phyloP scores from a whole-genome alignment of 2,888 invertebrate genomes.

The Malthinus seriepunctatus region DNA sequence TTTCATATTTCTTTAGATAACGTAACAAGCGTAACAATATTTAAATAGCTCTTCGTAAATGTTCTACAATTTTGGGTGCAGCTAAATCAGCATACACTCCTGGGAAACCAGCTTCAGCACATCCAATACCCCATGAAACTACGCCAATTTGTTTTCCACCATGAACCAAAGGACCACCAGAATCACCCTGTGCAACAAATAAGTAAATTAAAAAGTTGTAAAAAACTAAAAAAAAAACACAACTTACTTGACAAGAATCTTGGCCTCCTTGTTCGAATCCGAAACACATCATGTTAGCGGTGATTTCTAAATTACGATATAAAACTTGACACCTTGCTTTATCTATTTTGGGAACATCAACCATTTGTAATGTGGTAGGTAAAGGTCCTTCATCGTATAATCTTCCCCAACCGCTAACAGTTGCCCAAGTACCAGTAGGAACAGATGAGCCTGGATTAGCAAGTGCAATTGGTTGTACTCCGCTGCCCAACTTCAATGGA shows the following conservation, averaged over 20 bases:
- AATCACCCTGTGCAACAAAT: conserved; percentile 1
- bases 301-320: neutral
- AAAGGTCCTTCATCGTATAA: too few species aligned
- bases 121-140: conserved; percentile 7
- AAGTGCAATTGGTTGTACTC: neutral
- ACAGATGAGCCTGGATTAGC: neutral
- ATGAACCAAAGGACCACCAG: conserved; percentile 4
- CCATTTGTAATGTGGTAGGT: neutral
- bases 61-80: neutral
- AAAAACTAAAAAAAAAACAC: neutral
- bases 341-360: neutral
- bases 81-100: conserved; percentile 7
- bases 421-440: neutral
- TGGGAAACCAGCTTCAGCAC: neutral
- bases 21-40: too few species aligned
- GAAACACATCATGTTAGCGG: conserved; percentile 5
- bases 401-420: conserved; percentile 8
- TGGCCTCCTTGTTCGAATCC: conserved; percentile 2
- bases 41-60: neutral
- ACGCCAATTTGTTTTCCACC: neutral
- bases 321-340: neutral
- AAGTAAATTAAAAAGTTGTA: neutral
- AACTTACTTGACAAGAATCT: conserved; percentile 13
- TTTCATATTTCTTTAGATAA: too few species aligned
- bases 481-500: neutral